phyloP scores from a whole-genome alignment of 92 coral and sea anemone genomes.

The Anthopleura xanthogrammica region DNA sequence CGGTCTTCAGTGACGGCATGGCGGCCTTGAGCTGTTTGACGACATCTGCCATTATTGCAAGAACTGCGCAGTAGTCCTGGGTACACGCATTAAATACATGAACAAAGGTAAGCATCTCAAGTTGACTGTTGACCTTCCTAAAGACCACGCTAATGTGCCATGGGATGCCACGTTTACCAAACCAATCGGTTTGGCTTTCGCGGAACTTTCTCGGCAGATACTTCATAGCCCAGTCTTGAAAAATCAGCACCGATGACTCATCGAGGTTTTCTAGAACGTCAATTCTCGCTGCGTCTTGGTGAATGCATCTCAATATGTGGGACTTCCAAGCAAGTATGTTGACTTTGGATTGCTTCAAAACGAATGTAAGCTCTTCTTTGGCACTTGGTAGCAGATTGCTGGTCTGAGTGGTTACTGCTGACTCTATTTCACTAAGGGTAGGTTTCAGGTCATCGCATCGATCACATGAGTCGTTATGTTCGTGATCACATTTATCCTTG shows the following conservation, averaged over 20 bases:
- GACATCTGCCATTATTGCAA: slow-evolving; percentile 33
- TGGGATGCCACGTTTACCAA: slow-evolving; percentile 48
- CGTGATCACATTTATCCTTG: too few species aligned
- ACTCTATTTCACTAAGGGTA: background rate
- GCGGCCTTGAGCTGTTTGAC: slow-evolving; percentile 43
- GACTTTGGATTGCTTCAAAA: slow-evolving; percentile 8
- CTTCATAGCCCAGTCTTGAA: slow-evolving; percentile 50
- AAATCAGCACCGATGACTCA: slow-evolving; percentile 34
- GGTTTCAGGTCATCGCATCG: background rate
- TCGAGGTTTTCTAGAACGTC: slow-evolving; percentile 22
- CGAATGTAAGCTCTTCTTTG: slow-evolving; percentile 4
- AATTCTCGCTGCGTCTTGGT: background rate
- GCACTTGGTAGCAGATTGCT: background rate
- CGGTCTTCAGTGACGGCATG: slow-evolving; percentile 48
- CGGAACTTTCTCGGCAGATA: slow-evolving; percentile 51
- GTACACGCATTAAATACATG: background rate
- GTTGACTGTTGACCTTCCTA: slow-evolving; percentile 11
- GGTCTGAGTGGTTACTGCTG: slow-evolving; percentile 1
- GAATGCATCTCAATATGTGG: background rate
- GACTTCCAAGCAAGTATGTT: slow-evolving; percentile 9
- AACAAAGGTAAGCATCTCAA: background rate
- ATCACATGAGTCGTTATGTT: too few species aligned
- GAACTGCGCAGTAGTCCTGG: background rate
- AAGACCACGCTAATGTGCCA: slow-evolving; percentile 46
- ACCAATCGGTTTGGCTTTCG: slow-evolving; percentile 48